Percentiles rank a stretch among this genome's conserved stretches.
These are phyloP conservation scores for Buathra laborator DNA, from an alignment of 2,888 invertebrate species.

Conservation along the genomic window DNA sequence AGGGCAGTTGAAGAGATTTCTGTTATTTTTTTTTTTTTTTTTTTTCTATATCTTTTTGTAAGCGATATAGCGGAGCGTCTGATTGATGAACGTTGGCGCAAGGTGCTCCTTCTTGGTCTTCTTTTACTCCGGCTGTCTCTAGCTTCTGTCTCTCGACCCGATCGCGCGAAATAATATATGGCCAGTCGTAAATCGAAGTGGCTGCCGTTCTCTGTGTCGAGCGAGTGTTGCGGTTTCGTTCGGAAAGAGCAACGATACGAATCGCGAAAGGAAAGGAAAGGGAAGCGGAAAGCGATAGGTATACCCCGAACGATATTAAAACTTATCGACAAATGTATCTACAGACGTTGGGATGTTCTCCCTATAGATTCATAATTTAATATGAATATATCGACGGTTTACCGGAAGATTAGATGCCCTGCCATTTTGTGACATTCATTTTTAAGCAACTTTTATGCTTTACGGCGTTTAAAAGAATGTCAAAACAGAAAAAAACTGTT, in stretches of 20 bases:
- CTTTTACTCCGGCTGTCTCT: conserved; percentile 40
- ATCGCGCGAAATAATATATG: conserved; percentile 53
- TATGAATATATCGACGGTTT: background rate
- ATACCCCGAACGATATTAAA: background rate
- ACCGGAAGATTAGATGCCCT: background rate
- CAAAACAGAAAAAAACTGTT: background rate
- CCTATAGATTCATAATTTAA: background rate
- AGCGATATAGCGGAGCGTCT: conserved; percentile 52
- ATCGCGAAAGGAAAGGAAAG: conserved; percentile 10
- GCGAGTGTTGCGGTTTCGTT: conserved; percentile 44
- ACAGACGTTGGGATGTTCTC: background rate
- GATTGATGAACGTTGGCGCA: conserved; percentile 71
- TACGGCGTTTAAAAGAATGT: background rate
- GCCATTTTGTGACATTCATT: background rate
- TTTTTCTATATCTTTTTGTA: conserved; percentile 26
- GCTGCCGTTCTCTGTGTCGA: conserved; percentile 43
- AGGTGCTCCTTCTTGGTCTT: conserved; percentile 60
- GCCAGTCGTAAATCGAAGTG: conserved; percentile 60
- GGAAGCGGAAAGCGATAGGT: background rate
- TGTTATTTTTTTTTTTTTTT: conserved; percentile 29
- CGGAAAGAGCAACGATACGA: conserved; percentile 26
- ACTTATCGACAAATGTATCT: conserved; percentile 1
- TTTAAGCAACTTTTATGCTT: background rate
- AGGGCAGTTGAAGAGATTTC: conserved; percentile 33
- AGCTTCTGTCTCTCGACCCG: conserved; percentile 19